These are phyloP conservation scores for Cordylochernes scorpioides DNA, from an alignment of 2,888 invertebrate species.

Conservation along the genomic window DNA sequence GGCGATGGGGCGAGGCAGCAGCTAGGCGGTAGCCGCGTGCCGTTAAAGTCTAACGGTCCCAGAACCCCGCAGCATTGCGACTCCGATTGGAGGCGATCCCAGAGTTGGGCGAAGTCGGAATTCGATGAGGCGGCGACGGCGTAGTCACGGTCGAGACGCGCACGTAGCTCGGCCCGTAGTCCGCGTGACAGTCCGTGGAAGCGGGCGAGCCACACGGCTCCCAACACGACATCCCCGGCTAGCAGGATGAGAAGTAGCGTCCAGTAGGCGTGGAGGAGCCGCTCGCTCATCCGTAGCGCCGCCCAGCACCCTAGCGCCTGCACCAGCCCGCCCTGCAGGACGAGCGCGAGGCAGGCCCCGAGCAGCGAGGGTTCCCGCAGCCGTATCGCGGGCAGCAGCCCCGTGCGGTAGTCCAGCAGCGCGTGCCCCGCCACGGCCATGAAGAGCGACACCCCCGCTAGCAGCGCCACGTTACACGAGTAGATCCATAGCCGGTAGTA, in stretches of 20 bases:
- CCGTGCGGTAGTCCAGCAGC: slow-evolving; percentile 22
- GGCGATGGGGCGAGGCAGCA: too few species aligned
- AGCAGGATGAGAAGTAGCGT: slow-evolving; percentile 44
- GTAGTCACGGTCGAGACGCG: slow-evolving; percentile 38
- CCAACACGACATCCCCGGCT: slow-evolving; percentile 54
- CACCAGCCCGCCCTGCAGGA: slow-evolving; percentile 30
- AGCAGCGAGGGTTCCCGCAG: slow-evolving; percentile 48
- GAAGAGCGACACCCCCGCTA: slow-evolving; percentile 53
- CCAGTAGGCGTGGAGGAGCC: slow-evolving; percentile 58
- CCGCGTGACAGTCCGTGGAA: slow-evolving; percentile 46
- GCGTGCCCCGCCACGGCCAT: slow-evolving; percentile 37
- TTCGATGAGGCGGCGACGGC: slow-evolving; percentile 39
- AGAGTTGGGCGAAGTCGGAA: slow-evolving; percentile 29
- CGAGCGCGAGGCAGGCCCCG: slow-evolving; percentile 53
- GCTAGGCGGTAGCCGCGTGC: slow-evolving; percentile 12
- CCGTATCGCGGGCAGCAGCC: slow-evolving; percentile 16
- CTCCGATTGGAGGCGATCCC: slow-evolving; percentile 32
- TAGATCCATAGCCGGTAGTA: slow-evolving; percentile 53
- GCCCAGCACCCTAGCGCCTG: slow-evolving; percentile 43
- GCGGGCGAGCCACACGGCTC: slow-evolving; percentile 56
- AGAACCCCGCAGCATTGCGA: slow-evolving; percentile 44
- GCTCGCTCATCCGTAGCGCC: slow-evolving; percentile 47
- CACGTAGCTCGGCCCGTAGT: slow-evolving; percentile 37
- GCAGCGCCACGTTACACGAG: slow-evolving; percentile 62
- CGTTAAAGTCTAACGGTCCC: slow-evolving; percentile 26